Evolutionary conservation across 2,888 invertebrate species (phyloP).

Genomic region (Candidula unifasciata): DNA sequence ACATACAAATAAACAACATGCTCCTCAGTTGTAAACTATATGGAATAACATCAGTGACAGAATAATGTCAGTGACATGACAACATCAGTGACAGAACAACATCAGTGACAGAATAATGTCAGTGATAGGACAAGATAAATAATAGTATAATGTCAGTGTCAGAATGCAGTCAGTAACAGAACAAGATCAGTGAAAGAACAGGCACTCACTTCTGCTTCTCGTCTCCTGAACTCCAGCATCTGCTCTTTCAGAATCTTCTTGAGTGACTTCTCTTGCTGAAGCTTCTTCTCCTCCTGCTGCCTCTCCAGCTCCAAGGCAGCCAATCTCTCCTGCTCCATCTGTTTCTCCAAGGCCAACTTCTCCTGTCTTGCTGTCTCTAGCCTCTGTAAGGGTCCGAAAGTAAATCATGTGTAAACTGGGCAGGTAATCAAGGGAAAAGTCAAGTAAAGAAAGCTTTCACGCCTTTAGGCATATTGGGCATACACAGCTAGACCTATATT

Average conservation of each 20-base stretch:
- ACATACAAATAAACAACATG: not conserved
- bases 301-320: conserved; percentile 63
- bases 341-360: conserved; percentile 60
- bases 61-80: no score
- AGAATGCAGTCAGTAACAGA: no score
- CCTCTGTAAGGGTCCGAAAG: conserved; percentile 57
- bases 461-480: no score
- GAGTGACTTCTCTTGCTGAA: conserved; percentile 60
- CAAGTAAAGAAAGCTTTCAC: no score
- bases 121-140: no score
- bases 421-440: no score
- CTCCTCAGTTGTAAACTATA: not conserved
- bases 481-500: no score
- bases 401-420: no score
- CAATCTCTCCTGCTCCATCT: conserved; percentile 68
- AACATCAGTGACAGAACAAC: no score
- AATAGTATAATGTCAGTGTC: no score
- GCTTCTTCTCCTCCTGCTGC: conserved; percentile 66
- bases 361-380: conserved; percentile 59
- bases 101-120: not conserved
- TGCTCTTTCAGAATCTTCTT: conserved; percentile 68
- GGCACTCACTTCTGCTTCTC: conserved; percentile 71
- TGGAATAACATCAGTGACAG: not conserved
- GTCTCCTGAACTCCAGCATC: conserved; percentile 73
- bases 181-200: not conserved